Percentiles rank a stretch among this genome's conserved stretches.
phyloP scores from a whole-genome alignment of 2,113 vertebrate species.

The Malurus elegans region DNA sequence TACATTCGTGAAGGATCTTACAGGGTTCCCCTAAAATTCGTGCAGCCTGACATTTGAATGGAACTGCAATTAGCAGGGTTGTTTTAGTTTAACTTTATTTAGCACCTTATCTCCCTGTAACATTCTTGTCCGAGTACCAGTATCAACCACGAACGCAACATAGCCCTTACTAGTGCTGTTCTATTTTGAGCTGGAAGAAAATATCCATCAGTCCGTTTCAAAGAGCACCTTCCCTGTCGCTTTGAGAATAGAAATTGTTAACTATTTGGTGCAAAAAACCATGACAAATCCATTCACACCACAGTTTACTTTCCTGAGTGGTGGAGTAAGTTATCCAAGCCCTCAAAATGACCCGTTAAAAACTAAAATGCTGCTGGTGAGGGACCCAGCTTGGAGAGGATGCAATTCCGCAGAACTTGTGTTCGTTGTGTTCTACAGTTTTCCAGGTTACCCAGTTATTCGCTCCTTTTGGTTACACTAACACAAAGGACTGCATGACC shows the following conservation, averaged over 20 bases:
- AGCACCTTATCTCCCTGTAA: conserved; percentile 61
- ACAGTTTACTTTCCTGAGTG: not conserved
- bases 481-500: too few relatives aligned
- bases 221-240: not conserved
- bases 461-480: not conserved
- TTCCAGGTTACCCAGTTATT: not conserved
- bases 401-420: not conserved
- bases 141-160: conserved; percentile 50
- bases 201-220: not conserved
- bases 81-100: conserved; percentile 64
- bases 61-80: conserved; percentile 23
- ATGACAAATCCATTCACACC: not conserved
- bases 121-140: conserved; percentile 56
- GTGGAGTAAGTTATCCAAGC: not conserved
- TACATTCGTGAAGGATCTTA: not conserved
- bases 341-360: not conserved
- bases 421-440: not conserved
- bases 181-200: conserved; percentile 42
- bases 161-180: conserved; percentile 6
- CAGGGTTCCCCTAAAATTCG: not conserved
- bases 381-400: not conserved
- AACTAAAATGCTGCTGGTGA: not conserved
- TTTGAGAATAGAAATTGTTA: not conserved
- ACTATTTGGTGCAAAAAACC: not conserved
- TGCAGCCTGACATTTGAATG: conserved; percentile 22